Evolutionary conservation across 1,140 invertebrate genomes (phyloP), one percentile per base, ranked within the genome.

Genomic region (Magallana gigas): DNA sequence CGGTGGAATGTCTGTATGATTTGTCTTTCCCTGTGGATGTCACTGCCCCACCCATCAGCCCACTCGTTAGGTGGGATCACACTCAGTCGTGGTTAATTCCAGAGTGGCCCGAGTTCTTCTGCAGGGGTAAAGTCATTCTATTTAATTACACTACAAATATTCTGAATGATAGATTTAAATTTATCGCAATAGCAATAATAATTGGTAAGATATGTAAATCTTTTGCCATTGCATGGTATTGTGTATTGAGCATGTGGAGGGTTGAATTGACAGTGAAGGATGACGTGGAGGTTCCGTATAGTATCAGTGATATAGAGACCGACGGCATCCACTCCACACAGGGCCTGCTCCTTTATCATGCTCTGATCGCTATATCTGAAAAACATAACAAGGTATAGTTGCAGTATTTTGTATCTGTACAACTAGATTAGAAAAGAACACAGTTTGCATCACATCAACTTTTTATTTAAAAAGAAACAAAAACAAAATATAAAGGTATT

Each of bases 51-150:
- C 84, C 90, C 57, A 18, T 91, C 23, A 88, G 90, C 83, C 87
- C 80, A 0, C 36, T 91, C 56, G 83, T 91, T 12, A 88, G 36
- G 56, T 91, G 90, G 90, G 68, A 90, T 62, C 90, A 91, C 87
- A 81, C 29, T 18, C 58, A 29, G 1, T 85, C 71, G 76, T 89
- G 85, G 84, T 59, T 83, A 57, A 83, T 88, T 16, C 85, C 86
- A 11, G 85, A 89, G 9, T 91, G 90, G 90, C 60, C 60, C 18
- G 82, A 91, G 48, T 91, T 88, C 56, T 91, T 57, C n/a, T 57
- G 59, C 57, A 83, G 57, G 86, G 89, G 90, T 91, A 83, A 82
- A 58, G 8, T 23, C 16, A 29, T 57, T 14, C 56, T 57, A 12
- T 48, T 48, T 0, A 48, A 0, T 48, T 48, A 48, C 36, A 2